phyloP scores from a whole-genome alignment of 2,888 invertebrate species.

The Drosophila prolongata region DNA sequence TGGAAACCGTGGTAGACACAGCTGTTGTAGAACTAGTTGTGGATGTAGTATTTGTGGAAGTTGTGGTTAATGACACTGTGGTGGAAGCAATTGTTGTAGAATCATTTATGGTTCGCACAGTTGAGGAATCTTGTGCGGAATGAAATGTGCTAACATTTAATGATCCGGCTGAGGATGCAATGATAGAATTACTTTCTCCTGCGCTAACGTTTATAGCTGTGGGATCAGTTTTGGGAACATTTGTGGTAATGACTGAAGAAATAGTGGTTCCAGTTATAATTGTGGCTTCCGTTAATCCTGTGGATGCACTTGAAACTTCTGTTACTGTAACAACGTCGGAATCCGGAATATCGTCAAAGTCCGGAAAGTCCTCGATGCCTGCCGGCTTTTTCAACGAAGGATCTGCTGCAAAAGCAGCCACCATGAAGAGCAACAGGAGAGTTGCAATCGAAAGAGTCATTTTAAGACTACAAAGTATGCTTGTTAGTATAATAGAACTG shows the following conservation, averaged over 20 bases:
- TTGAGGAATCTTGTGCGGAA: neutral
- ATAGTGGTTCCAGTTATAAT: slow-evolving; percentile 4
- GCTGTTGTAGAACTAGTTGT: neutral
- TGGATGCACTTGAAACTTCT: neutral
- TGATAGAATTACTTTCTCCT: no score
- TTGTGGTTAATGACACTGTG: neutral
- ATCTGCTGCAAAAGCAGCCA: neutral
- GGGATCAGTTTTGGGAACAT: no score
- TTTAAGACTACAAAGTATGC: neutral
- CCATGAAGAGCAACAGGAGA: neutral
- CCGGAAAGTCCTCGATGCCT: neutral
- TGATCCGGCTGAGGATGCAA: no score
- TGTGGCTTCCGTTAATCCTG: neutral
- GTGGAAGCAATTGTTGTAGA: neutral
- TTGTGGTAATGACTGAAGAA: neutral
- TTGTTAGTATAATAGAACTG: neutral
- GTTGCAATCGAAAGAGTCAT: slow-evolving; percentile 6
- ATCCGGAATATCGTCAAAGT: slow-evolving; percentile 12
- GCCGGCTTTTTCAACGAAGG: neutral
- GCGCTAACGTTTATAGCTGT: no score
- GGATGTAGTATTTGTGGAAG: neutral
- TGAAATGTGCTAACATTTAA: neutral
- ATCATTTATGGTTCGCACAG: neutral
- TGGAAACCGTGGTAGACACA: neutral
- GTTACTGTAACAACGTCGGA: neutral